phyloP scores from a whole-genome alignment of 2,888 invertebrate genomes.

The Cosmia trapezina region DNA sequence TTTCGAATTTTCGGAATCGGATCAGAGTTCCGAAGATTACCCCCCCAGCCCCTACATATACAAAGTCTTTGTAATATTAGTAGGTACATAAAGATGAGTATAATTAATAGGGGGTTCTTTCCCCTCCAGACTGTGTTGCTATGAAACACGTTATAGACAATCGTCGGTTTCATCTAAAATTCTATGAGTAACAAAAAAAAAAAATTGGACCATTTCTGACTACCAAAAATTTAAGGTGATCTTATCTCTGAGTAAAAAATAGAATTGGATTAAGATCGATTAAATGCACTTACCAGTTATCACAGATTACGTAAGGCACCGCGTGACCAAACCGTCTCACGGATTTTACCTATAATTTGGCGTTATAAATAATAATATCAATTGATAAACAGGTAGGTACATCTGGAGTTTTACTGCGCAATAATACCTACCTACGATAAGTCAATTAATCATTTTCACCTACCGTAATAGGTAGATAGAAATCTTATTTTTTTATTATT shows the following conservation, averaged over 20 bases:
- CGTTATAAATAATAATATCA: constrained; percentile 17
- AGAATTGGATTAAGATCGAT: constrained; percentile 5
- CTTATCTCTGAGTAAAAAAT: constrained; percentile 19
- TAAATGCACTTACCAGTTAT: constrained; percentile 10
- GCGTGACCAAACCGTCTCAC: neutral
- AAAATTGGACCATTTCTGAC: too few relatives aligned
- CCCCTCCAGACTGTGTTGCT: neutral
- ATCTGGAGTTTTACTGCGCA: constrained; percentile 38
- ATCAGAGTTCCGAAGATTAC: too few relatives aligned
- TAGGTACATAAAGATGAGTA: too few relatives aligned
- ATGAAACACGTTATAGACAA: neutral
- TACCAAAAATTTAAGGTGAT: neutral
- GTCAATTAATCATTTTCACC: constrained; percentile 26
- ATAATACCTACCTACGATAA: constrained; percentile 15
- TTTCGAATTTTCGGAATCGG: too few relatives aligned
- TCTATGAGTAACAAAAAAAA: neutral
- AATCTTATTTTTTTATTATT: constrained; percentile 3
- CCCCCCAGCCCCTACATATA: too few relatives aligned
- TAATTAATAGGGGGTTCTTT: neutral
- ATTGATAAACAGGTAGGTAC: constrained; percentile 31
- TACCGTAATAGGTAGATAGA: constrained; percentile 7
- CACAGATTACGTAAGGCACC: constrained; percentile 23
- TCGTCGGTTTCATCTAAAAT: neutral
- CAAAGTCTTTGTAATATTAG: too few relatives aligned
- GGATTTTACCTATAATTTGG: constrained; percentile 21